Evolutionary conservation across 2,797 vertebrate genomes (phyloP), one percentile per base, ranked within the genome.

Genomic region (Antennarius maculatus): DNA sequence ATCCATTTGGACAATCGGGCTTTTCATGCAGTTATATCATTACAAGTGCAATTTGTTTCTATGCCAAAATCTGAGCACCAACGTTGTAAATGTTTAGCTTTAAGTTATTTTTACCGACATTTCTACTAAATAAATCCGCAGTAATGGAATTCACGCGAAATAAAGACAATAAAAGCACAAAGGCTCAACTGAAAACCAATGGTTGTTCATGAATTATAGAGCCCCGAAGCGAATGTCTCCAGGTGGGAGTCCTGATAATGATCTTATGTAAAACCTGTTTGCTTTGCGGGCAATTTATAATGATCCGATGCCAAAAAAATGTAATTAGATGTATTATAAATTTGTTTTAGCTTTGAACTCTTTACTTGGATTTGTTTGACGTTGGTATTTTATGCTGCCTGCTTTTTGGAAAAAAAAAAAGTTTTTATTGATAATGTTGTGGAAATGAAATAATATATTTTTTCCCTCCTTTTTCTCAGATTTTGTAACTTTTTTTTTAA

Each of bases 381-480:
- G 6, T 73, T 79, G 74, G n/a, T 67, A 49, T 73, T 78, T 69
- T 59, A 51, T 54, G 18, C 49, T 51, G 54, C 74, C 61, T 69
- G 59, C 61, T 74, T 82, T 80, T 69, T 14, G 61, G 77, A 61
- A 45, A 49, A 66, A 76, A 76, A 82, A 60, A 23, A 43, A 57
- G 47, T 65, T 51, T 57, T 67, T 78, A 31, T 71, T 79, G 6
- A 71, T 51, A 61, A 49, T 86, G 58, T 83, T 71, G 65, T 80
- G 79, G 60, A 76, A 89, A 73, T 88, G 54, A 84, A 87, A 87
- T 91, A 91, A 92, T 92, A 93, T 92, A 92, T 91, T 65, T 76
- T 84, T 69, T 65, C 34, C 52, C 59, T 66, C 69, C 5, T 6
- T 2, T 43, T 12, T n/a, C 41, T 66, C 18, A 23, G 2, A 16